Evolutionary conservation across 1,140 invertebrate genomes (phyloP), one percentile per base, ranked within the genome.

Genomic region (Heliconius eleuchia): DNA sequence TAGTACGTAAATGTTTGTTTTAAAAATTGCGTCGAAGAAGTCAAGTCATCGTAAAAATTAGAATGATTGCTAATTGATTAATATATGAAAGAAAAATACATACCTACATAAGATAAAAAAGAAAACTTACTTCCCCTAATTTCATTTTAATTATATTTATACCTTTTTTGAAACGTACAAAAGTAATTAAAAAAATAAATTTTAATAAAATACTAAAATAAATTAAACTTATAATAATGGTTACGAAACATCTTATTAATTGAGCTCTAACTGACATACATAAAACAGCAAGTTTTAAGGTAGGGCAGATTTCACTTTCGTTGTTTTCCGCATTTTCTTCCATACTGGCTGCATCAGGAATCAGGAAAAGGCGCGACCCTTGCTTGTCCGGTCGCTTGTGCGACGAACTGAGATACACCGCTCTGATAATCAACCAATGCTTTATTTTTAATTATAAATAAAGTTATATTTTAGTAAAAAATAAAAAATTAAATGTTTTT

Each of bases 291-390:
- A 76, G 75, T 52, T 39, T 57, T 37, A 57, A 73, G 78, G 78
- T 80, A 74, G 42, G 75, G 75, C 71, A 37, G 75, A 77, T 80
- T 80, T 80, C 79, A 73, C 77, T 77, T 55, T 80, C 75, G 23
- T 37, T 60, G 34, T 77, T 50, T 80, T 80, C 79, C 79, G 79
- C 79, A 80, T 80, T 80, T 80, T 77, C 74, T 71, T 71, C 57
- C 19, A 80, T 77, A 80, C 34, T 71, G 75, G 79, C 74, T 77
- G 34, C 34, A 18, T 42, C 23, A 71, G 73, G 79, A 80, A 77
- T 77, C 70, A 80, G 74, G 74, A 80, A 80, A 80, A 80, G 79
- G 50, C 27, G 55, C 23, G 71, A 76, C 76, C 73, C 76, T 71
- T 74, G 60, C 77, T 60, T 76, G 55, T 73, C 74, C 71, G 57